phyloP scores from a whole-genome alignment of 2,888 invertebrate genomes.

The Escarpia spicata region DNA sequence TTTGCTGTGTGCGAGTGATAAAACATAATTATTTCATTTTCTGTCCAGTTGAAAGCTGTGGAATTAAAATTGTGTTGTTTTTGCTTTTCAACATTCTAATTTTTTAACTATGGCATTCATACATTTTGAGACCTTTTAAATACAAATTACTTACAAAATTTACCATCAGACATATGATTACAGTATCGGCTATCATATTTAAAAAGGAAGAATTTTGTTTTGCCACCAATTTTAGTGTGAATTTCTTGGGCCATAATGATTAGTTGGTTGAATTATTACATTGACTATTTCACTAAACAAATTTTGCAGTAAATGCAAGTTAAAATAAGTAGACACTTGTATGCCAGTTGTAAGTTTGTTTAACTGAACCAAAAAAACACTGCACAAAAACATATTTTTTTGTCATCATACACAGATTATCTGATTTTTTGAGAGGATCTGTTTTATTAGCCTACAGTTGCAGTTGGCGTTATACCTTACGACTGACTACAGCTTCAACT shows the following conservation, averaged over 20 bases:
- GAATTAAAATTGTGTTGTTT: background rate
- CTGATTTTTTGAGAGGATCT: background rate
- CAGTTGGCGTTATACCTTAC: background rate
- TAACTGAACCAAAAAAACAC: background rate
- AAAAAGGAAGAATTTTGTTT: background rate
- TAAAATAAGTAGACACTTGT: no score
- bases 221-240: background rate
- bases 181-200: background rate
- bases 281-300: background rate
- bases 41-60: background rate
- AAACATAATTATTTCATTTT: background rate
- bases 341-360: background rate
- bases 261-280: background rate
- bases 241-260: background rate
- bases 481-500: background rate
- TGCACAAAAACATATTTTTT: background rate
- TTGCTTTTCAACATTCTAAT: background rate
- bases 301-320: background rate
- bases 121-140: background rate
- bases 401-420: background rate
- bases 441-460: background rate
- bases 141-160: background rate
- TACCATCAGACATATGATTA: background rate
- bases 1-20: background rate
- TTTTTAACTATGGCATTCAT: background rate